phyloP scores from a whole-genome alignment of 1,140 invertebrate genomes.

The Halesus radiatus region DNA sequence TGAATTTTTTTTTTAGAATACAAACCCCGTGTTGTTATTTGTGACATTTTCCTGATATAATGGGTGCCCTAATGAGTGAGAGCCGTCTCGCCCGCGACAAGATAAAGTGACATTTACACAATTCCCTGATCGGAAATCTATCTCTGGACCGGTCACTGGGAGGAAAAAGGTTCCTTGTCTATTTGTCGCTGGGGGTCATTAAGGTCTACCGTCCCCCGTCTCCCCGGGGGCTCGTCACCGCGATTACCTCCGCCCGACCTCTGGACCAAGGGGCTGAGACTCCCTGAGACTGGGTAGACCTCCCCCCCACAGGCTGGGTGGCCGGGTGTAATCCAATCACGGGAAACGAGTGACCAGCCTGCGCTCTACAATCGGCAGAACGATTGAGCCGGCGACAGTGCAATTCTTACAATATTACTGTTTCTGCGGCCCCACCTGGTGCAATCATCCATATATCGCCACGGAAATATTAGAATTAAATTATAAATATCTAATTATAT shows the following conservation, averaged over 20 bases:
- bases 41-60: no score
- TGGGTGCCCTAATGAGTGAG: conserved; percentile 16
- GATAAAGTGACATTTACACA: conserved; percentile 50
- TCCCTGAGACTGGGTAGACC: conserved; percentile 37
- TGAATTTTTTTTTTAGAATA: no score
- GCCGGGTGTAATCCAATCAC: conserved; percentile 57
- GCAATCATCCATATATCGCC: not conserved
- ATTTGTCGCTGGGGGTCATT: conserved; percentile 58
- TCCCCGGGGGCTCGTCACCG: conserved; percentile 54
- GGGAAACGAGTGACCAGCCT: conserved; percentile 53
- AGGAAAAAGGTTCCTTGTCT: conserved; percentile 54
- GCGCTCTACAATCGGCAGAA: conserved; percentile 1
- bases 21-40: no score
- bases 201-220: conserved; percentile 49
- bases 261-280: not conserved
- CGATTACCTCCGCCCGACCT: conserved; percentile 52
- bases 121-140: conserved; percentile 52
- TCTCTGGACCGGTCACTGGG: conserved; percentile 34
- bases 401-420: conserved; percentile 27
- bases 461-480: no score
- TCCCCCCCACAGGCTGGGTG: not conserved
- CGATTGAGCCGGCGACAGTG: not conserved
- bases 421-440: conserved; percentile 12
- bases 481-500: no score
- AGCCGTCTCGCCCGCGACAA: conserved; percentile 28